Evolutionary conservation across 2,797 vertebrate species (phyloP).

Genomic region (Catharus ustulatus): DNA sequence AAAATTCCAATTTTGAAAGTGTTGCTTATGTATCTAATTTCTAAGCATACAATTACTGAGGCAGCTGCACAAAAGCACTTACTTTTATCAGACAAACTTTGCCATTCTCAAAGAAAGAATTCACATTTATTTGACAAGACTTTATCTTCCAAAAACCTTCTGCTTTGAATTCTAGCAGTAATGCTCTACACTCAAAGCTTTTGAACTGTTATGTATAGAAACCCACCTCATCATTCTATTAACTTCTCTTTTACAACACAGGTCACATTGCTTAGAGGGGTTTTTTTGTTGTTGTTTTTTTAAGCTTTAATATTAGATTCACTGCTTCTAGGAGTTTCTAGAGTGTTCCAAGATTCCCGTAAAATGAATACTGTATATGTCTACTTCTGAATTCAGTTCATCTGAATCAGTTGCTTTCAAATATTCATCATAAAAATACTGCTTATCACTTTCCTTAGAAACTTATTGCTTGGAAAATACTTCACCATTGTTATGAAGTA

Average conservation of each 20-base stretch:
- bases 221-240: conserved; percentile 8
- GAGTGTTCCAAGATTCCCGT: neutral
- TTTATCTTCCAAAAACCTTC: conserved; percentile 23
- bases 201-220: conserved; percentile 15
- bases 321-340: neutral
- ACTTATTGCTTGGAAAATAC: conserved; percentile 51
- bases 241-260: neutral
- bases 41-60: neutral
- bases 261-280: neutral
- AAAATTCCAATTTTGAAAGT: neutral
- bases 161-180: conserved; percentile 13
- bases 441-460: conserved; percentile 30
- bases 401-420: conserved; percentile 32
- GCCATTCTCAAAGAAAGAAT: conserved; percentile 38
- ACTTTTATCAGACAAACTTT: conserved; percentile 37
- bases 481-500: conserved; percentile 12
- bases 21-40: neutral
- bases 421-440: conserved; percentile 9
- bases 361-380: neutral
- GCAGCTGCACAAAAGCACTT: neutral
- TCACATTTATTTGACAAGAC: conserved; percentile 24
- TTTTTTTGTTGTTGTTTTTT: neutral
- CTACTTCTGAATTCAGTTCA: neutral
- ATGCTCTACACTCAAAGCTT: conserved; percentile 20
- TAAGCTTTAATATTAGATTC: neutral